phyloP scores from a whole-genome alignment of 2,888 invertebrate species.

The Philaethria dido region DNA sequence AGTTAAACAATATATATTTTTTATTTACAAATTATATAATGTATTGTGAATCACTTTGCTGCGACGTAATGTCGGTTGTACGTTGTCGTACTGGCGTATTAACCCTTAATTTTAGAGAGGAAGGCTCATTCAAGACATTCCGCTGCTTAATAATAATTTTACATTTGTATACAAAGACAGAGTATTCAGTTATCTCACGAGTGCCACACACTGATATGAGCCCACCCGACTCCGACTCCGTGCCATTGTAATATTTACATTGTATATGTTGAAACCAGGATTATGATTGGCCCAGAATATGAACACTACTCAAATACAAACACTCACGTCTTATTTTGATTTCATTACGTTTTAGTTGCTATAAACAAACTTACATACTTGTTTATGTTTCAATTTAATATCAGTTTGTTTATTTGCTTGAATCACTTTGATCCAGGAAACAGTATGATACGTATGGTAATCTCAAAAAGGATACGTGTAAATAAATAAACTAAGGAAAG shows the following conservation, averaged over 20 bases:
- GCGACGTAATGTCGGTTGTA: constrained; percentile 12
- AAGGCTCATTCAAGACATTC: constrained; percentile 67
- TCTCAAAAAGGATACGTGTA: constrained; percentile 30
- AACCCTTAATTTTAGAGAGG: constrained; percentile 58
- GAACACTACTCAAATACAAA: constrained; percentile 35
- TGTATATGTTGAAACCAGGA: constrained; percentile 79
- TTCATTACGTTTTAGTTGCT: constrained; percentile 30
- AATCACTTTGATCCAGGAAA: constrained; percentile 38
- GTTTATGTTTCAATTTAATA: constrained; percentile 31
- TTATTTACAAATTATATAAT: constrained; percentile 17
- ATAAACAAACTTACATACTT: constrained; percentile 30
- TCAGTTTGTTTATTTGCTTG: constrained; percentile 35
- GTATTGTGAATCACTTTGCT: constrained; percentile 27
- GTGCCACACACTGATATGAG: constrained; percentile 78
- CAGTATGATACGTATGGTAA: constrained; percentile 33
- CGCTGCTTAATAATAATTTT: constrained; percentile 78
- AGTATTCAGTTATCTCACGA: constrained; percentile 75
- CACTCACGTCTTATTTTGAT: constrained; percentile 37
- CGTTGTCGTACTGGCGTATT: constrained; percentile 31
- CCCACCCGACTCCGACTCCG: constrained; percentile 66
- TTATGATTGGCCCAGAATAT: constrained; percentile 73
- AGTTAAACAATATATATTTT: constrained; percentile 24
- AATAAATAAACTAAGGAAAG: constrained; percentile 29
- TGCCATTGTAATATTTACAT: constrained; percentile 81
- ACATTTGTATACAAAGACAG: constrained; percentile 76